Base-by-base conservation (phyloP, 2,888 invertebrate species). In the Blomia tropicalis region DNA sequence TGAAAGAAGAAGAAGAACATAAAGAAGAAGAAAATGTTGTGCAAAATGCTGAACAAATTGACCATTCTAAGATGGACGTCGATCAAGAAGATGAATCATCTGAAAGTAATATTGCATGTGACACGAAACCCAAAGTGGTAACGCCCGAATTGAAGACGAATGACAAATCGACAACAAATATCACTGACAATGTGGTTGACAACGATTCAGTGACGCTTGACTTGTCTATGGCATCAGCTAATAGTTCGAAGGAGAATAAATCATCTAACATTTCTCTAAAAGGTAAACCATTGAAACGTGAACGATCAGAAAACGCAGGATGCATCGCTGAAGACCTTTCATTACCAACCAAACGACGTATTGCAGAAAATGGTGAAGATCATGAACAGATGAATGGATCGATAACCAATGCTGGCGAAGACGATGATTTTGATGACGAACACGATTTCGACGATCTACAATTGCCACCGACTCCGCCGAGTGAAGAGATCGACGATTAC, bases 401-500 rank as follows among this genome's bases (percentile, higher is more conserved):
- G 29, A 27, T 29, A 22, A 47, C 17, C 22, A 11, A 22, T 47
- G 22, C 14, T 30, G 22, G 22, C 17, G 22, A 51, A n/a, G 22
- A 51, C 22, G 25, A 32, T 31, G 25, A 54, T 27, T 5, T 14
- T 27, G 29, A 56, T 56, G 56, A 56, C n/a, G 29, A 56, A n/a
- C 19, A 23, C 2, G 23, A 27, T n/a, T 19, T 30, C 14, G 66
- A 67, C 19, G 61, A 54, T 1, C 1, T 64, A 47, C 60, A 62
- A 43, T 43, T 66, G 58, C 66, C 66, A n/a, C 66, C 65, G 11
- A 58, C 64, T 14, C 67, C 67, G 1, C 23, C 25, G 2, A 19
- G 29, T 22, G 56, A 56, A 23, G 29, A 56, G 17, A 19, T 36
- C 4, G 27, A 32, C 11, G 56, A 56, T 36, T 14, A 30, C n/a